Base-by-base conservation (phyloP, 2,888 invertebrate genomes). In the Dichetophora obliterata region DNA sequence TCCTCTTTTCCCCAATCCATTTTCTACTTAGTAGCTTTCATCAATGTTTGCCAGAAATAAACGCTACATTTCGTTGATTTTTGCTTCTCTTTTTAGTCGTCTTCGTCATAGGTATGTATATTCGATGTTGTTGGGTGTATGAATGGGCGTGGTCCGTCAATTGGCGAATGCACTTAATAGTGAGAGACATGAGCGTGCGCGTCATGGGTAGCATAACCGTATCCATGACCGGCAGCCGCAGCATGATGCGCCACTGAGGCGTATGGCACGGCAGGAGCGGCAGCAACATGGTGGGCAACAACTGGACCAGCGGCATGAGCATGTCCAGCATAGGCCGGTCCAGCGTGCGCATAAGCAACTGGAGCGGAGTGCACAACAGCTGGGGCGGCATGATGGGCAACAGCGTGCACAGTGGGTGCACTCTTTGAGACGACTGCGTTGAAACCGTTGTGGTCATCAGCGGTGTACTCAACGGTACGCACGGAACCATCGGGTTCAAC, bases 401-500 rank as follows among this genome's bases (percentile, higher is more conserved):
- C 73, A 31, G 82, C 82, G 78, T 88, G 89, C 24, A 89, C 84
- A 37, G 87, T 86, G 79, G 89, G 89, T 24, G 87, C 89, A 75
- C 83, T 88, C 85, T 89, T 89, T 79, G 88, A 87, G 63, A 89
- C 89, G 75, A 89, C 88, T n/a, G 89, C 89, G 75, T 89, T 89
- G 86, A 89, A 89, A 27, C 89, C 89, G 69, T 88, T 89, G 82
- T 89, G 88, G 66, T 89, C 89, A 84, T 90, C 89, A 77, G 90
- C 90, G 80, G 89, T 88, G 80, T 90, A 90, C 81, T 90, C 90
- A 69, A 90, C 89, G 78, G 89, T 90, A 79, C 89, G 89, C 80
- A 90, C 89, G 75, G 89, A 89, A 85, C 89, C 89, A 77, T 90
- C 89, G 78, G 89, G 89, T 84, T 90, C 89, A 66, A 90, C 89